Base-by-base conservation (phyloP, 37 sponge, comb jelly and placozoan genomes). In the Cladorhizidae sp. region DNA sequence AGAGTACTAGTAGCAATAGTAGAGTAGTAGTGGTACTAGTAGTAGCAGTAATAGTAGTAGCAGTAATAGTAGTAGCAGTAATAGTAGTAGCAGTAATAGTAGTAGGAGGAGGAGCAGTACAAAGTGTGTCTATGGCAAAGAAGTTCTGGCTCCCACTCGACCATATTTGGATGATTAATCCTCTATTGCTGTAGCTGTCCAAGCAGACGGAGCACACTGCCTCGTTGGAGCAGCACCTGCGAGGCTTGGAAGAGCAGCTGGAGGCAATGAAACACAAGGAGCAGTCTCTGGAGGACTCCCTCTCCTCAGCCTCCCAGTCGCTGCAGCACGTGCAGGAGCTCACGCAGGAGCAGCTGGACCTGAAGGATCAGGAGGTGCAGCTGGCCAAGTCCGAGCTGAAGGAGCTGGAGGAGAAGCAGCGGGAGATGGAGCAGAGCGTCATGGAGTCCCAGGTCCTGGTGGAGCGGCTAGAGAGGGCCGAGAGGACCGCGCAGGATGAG, bases 321-420 rank as follows among this genome's bases (percentile, higher is more conserved):
- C 29, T 77, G 62, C 22, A 77, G 77, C 64, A 55, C 15, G 57
- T 36, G 65, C 77, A 77, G 64, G 37, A 40, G 26, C 57, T 58
- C 20, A 58, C 77, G 6, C 45, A 64, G 31, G 43, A 77, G 39
- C 28, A 62, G 28, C 21, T 77, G 50, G 65, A 62, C 6, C 77
- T 55, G 3, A 40, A 37, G n/a, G 77, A 77, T 40, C 64, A 77
- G 31, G 77, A 77, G 49, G 23, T 77, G 49, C n/a, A 42, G 6
- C 77, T 63, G 28, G 3, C 63, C 3, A 37, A 40, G 29, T 62
- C 31, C 3, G 77, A 77, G 28, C 28, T 77, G 21, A 17, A 23
- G 3, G n/a, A 26, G 1, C 45, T 77, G 28, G 77, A 77, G 49
- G 37, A 77, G 32, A 57, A 63, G 49, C 57, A 41, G 64, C 3